These are phyloP conservation scores for Casuarius casuarius DNA, from an alignment of 2,113 vertebrate species.

Conservation along the genomic window DNA sequence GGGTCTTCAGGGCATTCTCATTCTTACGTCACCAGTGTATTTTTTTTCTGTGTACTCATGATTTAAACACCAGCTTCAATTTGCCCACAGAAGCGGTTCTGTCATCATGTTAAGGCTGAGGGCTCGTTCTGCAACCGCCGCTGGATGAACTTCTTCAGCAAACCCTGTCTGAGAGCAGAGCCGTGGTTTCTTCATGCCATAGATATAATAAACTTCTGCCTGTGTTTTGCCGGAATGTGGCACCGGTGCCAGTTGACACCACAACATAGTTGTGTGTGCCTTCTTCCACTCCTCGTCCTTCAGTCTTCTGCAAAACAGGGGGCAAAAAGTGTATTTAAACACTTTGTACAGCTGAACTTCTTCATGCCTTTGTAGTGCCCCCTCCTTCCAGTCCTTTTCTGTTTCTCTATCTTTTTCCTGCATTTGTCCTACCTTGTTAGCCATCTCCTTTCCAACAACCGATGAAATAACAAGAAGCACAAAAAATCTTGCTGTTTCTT, in stretches of 20 bases:
- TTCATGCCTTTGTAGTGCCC: not conserved
- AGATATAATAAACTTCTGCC: not conserved
- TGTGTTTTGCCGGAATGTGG: too few relatives aligned
- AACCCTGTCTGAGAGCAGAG: not conserved
- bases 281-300: not conserved
- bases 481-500: not conserved
- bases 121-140: not conserved
- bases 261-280: not conserved
- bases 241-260: not conserved
- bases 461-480: slow-evolving; percentile 36
- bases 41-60: not conserved
- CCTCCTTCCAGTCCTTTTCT: not conserved
- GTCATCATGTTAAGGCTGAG: rapidly evolving
- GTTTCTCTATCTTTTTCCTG: not conserved
- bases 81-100: not conserved
- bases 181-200: too few relatives aligned
- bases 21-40: not conserved
- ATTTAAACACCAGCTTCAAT: not conserved
- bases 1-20: not conserved
- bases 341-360: not conserved
- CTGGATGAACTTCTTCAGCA: not conserved
- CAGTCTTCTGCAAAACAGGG: not conserved
- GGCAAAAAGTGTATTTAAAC: not conserved
- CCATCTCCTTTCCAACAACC: not conserved
- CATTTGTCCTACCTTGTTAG: not conserved